Evolutionary conservation across 2,888 invertebrate species (phyloP).

Genomic region (Sipha maydis): DNA sequence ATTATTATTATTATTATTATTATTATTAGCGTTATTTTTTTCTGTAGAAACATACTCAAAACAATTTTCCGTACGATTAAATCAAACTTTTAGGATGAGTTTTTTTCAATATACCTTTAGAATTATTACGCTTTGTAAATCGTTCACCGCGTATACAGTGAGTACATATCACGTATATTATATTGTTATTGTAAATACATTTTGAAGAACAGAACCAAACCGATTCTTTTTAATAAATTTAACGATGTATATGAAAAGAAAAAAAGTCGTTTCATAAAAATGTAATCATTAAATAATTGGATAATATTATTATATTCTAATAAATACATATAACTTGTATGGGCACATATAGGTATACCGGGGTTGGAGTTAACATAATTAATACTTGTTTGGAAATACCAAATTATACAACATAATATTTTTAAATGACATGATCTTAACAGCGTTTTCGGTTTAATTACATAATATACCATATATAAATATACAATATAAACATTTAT

Average conservation of each 20-base stretch:
- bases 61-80: neutral
- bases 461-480: neutral
- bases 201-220: neutral
- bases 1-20: no score
- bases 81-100: slow-evolving; percentile 11
- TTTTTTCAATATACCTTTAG: slow-evolving; percentile 51
- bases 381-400: neutral
- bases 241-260: neutral
- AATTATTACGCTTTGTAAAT: slow-evolving; percentile 58
- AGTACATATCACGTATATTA: slow-evolving; percentile 24
- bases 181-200: slow-evolving; percentile 13
- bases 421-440: neutral
- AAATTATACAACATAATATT: neutral
- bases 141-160: slow-evolving; percentile 37
- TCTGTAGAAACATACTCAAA: neutral
- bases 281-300: neutral
- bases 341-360: neutral
- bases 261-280: neutral
- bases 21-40: no score
- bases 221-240: neutral
- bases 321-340: neutral
- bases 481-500: neutral
- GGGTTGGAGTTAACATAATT: neutral
- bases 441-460: no score
- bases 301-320: neutral